Base-by-base conservation (phyloP, 64 coral and sea anemone species). In the Porites australiensis region DNA sequence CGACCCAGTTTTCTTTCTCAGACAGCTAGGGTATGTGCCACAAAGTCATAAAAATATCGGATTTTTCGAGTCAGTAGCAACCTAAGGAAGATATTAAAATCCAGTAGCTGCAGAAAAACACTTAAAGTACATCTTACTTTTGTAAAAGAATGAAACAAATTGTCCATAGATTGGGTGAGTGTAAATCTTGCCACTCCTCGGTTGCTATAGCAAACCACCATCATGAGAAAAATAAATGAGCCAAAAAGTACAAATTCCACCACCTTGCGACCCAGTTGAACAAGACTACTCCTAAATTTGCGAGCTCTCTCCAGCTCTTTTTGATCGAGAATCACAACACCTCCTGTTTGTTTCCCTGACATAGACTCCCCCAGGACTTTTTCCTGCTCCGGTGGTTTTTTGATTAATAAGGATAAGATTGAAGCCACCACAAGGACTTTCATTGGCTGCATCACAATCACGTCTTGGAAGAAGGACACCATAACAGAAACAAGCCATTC, bases 391-490 rank as follows among this genome's bases (percentile, higher is more conserved):
- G 91, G 91, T 11, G 82, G 91, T 58, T 93, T 93, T 16, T 93
- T 93, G 2, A 93, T 50, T 13, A 93, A 74, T 11, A 93, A 14
- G 2, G 91, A 93, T 54, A 93, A 72, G 4, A 93, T 74, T 0
- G 91, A 93, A 0, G 91, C 91, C 16, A 93, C 85, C 9, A 75
- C 54, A 21, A 93, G 16, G 8, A 93, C 91, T 77, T 93, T 93
- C 0, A 93, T 22, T 16, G 91, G 91, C 44, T 93, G 91, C 60
- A 85, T 93, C 47, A 93, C 85, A 18, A 93, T 93, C 9, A 74
- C 82, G n/a, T 93, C 91, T 93, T 93, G 91, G 37, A 93, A 93
- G 79, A 93, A 93, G 5, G 91, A 93, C 4, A 93, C 82, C 82
- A 93, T 93, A 13, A 93, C 85, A 44, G 91, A 93, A 13, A 85